Base-by-base conservation (phyloP, 1,140 invertebrate genomes). In the Aphaenogaster floridana region DNA sequence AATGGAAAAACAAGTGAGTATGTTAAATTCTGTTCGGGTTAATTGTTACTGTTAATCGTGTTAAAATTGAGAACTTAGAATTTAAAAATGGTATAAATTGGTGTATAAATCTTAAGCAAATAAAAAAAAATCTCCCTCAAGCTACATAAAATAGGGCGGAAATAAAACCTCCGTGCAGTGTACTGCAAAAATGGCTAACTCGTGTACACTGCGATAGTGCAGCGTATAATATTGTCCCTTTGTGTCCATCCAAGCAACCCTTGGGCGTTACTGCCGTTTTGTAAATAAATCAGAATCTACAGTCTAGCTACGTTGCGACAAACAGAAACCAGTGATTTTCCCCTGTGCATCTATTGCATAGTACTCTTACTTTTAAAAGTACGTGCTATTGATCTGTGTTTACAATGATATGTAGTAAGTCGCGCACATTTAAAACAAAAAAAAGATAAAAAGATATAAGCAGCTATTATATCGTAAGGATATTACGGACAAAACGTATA, bases 231-330 rank as follows among this genome's bases (percentile, higher is more conserved):
- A 54, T 52, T 34, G 45, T 61, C 57, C 42, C 69, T 84, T 84
- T 84, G 69, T 84, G 69, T 61, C 80, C 42, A 45, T 45, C 28
- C 39, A 59, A 83, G 69, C 69, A 76, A 34, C 42, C 80, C 69
- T 50, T 84, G 69, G 80, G 69, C 69, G 52, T n/a, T 76, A 48
- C 59, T 63, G 45, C 42, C 52, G 34, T 50, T 84, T 84, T 76
- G 42, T 34, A 63, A 50, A 61, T 84, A 71, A 76, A 84, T 50
- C 69, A 61, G 28, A 76, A 84, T 81, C 50, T 80, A 68, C 63
- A 66, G 45, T 50, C 45, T n/a, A 45, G 50, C 50, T 57, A 15
- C 42, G 39, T 71, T 81, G 39, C 52, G 9, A 57, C 39, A 71
- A 81, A 71, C 64, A 39, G 9, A 7, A 28, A 54, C 4, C n/a